A percentile compares a stretch with the other conserved stretches of the same genome.
These are phyloP conservation scores for Eristalis pertinax DNA, from an alignment of 2,888 invertebrate genomes.

Conservation along the genomic window DNA sequence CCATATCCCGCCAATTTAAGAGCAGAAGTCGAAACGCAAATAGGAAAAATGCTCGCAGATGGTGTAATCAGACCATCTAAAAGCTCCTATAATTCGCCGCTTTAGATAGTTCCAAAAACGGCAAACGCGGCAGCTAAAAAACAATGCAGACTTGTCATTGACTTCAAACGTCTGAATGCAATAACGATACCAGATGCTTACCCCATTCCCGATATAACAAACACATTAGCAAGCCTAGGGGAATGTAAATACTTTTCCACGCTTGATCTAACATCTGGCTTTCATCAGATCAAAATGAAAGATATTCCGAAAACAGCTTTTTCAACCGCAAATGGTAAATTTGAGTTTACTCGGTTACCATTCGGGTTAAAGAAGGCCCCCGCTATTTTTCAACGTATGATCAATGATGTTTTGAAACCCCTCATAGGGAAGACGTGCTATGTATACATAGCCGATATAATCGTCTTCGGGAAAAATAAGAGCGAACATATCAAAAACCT, in stretches of 20 bases:
- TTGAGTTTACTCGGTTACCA: too few species aligned
- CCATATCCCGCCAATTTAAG: slow-evolving; percentile 45
- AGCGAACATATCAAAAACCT: slow-evolving; percentile 33
- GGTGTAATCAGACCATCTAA: slow-evolving; percentile 41
- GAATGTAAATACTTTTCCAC: slow-evolving; percentile 38
- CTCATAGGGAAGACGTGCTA: slow-evolving; percentile 22
- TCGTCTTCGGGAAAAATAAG: slow-evolving; percentile 5
- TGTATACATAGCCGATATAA: slow-evolving; percentile 52
- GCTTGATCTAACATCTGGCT: slow-evolving; percentile 54
- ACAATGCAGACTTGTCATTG: slow-evolving; percentile 31
- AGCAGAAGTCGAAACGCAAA: slow-evolving; percentile 42
- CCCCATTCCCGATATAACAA: slow-evolving; percentile 30
- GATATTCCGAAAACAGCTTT: slow-evolving; percentile 62
- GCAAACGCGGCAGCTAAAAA: slow-evolving; percentile 20
- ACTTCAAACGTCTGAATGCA: slow-evolving; percentile 19
- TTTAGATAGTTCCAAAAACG: slow-evolving; percentile 26
- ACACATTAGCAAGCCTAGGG: slow-evolving; percentile 39
- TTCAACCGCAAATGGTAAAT: slow-evolving; percentile 54
- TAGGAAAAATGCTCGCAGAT: slow-evolving; percentile 29
- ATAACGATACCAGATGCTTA: slow-evolving; percentile 42
- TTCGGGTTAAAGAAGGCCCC: too few species aligned
- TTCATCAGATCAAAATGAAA: slow-evolving; percentile 47
- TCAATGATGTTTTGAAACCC: slow-evolving; percentile 18
- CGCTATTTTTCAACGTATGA: slow-evolving; percentile 48
- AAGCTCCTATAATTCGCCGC: slow-evolving; percentile 37